phyloP scores from a whole-genome alignment of 2,888 invertebrate genomes.

The Netelia fuscicornis region DNA sequence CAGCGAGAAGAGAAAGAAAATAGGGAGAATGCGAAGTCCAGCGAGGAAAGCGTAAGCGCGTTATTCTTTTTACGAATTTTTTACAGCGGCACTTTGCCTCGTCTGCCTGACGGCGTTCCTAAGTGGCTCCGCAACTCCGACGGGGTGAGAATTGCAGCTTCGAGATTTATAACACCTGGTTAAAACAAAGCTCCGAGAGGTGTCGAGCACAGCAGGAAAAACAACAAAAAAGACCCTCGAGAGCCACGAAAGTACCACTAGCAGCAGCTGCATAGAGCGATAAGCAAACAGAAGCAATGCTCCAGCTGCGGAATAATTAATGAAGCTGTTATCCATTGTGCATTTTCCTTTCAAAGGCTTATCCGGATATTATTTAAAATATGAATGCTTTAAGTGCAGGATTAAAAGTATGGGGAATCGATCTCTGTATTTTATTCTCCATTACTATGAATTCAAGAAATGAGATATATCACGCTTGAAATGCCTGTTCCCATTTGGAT shows the following conservation, averaged over 20 bases:
- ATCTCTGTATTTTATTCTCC: no score
- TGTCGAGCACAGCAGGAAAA: slow-evolving; percentile 26
- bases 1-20: background rate
- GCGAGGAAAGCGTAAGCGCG: slow-evolving; percentile 8
- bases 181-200: slow-evolving; percentile 20
- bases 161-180: slow-evolving; percentile 63
- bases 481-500: no score
- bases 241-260: slow-evolving; percentile 23
- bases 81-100: slow-evolving; percentile 48
- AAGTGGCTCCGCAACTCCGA: slow-evolving; percentile 64
- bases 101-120: slow-evolving; percentile 43
- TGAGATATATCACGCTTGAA: no score
- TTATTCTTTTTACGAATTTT: slow-evolving; percentile 63
- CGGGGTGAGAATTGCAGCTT: slow-evolving; percentile 59
- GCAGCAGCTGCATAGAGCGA: slow-evolving; percentile 38
- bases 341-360: slow-evolving; percentile 24
- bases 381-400: slow-evolving; percentile 1
- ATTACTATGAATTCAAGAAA: no score
- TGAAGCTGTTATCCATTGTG: slow-evolving; percentile 44
- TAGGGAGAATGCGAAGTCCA: slow-evolving; percentile 5
- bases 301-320: slow-evolving; percentile 49
- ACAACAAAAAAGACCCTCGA: slow-evolving; percentile 33
- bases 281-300: slow-evolving; percentile 39
- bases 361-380: background rate
- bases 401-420: background rate